Evolutionary conservation across 1,140 invertebrate genomes (phyloP).

Genomic region (Meloidogyne floridensis): DNA sequence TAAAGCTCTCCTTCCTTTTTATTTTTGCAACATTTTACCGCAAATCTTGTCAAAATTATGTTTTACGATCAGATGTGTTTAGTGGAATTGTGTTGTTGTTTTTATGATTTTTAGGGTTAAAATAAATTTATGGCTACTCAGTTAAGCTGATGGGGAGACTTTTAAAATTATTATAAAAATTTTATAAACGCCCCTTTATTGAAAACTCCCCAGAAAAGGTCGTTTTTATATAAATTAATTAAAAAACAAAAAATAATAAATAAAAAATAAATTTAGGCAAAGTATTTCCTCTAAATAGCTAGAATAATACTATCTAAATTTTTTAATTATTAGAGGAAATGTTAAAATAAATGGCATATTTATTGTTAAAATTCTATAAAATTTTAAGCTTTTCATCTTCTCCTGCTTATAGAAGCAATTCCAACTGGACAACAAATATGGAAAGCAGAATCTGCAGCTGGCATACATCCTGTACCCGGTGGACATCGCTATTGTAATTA

Average conservation of each 20-base stretch:
- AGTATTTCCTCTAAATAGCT: not conserved
- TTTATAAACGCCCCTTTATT: not conserved
- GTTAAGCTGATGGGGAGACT: not conserved
- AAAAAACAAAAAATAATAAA: not conserved
- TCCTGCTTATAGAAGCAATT: not conserved
- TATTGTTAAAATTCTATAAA: not conserved
- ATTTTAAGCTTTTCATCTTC: not conserved
- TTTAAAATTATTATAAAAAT: not conserved
- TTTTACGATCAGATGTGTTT: conserved; percentile 7
- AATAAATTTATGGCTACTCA: not conserved
- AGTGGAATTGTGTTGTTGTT: not conserved
- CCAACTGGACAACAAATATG: conserved; percentile 58
- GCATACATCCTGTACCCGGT: conserved; percentile 54
- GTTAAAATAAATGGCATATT: not conserved
- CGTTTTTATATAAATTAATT: not conserved
- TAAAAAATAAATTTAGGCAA: not conserved
- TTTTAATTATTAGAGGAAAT: not conserved
- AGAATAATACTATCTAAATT: no score
- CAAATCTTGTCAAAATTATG: conserved; percentile 2
- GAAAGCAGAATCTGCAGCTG: conserved; percentile 50
- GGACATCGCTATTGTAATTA: conserved; percentile 45
- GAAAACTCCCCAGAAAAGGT: no score
- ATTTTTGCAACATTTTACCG: not conserved
- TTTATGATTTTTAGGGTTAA: not conserved
- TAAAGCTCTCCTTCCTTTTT: not conserved